Conservation (phyloP, 2,797 vertebrate genomes). For the Enteromius paludinosus region DNA sequence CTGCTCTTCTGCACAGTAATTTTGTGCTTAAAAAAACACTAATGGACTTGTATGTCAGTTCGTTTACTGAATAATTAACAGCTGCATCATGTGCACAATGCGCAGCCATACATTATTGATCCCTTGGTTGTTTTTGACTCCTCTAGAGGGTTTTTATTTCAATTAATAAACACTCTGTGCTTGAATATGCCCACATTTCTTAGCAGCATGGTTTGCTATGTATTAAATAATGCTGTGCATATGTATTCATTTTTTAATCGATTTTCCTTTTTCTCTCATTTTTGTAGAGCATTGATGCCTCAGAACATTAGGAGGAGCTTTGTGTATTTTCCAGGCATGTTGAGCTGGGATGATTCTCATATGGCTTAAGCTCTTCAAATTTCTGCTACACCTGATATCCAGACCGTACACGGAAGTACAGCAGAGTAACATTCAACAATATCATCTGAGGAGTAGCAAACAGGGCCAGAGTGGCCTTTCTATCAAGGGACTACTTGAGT, state of each 20-base stretch:
- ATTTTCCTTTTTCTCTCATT: neutral
- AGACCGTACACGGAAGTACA: neutral
- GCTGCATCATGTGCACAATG: constrained; percentile 70
- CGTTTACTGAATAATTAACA: constrained; percentile 83
- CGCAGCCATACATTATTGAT: constrained; percentile 76
- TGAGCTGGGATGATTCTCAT: neutral
- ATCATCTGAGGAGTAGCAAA: neutral
- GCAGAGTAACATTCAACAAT: neutral
- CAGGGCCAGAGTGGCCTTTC: neutral
- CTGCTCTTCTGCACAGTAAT: constrained; percentile 62
- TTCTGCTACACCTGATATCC: neutral
- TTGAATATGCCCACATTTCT: neutral
- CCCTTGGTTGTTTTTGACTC: constrained; percentile 69
- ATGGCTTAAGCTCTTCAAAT: too few species aligned
- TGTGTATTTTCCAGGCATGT: neutral
- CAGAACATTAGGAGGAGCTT: constrained; percentile 1
- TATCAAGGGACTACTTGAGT: neutral
- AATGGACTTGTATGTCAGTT: constrained; percentile 83
- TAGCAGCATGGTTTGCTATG: constrained; percentile 22
- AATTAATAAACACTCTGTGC: constrained; percentile 65
- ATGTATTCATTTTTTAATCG: neutral
- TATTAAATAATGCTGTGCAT: constrained; percentile 12
- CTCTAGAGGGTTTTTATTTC: constrained; percentile 59
- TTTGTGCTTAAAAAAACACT: constrained; percentile 68
- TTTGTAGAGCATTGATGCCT: neutral